Conservation (phyloP, 2,888 invertebrate species). For the Agrochola circellaris region DNA sequence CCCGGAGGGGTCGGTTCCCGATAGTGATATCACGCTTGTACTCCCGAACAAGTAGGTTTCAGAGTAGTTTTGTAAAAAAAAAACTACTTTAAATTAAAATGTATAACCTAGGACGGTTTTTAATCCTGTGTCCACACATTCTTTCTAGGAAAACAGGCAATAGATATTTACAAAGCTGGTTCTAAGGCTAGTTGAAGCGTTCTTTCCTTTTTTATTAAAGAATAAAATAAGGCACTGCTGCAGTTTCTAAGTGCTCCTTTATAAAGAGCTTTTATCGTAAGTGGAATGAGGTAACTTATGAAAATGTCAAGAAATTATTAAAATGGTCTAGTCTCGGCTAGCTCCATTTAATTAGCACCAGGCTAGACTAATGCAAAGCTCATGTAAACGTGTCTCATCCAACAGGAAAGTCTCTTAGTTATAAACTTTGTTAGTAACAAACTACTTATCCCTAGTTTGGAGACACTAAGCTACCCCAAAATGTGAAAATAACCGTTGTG, state of each 20-base stretch:
- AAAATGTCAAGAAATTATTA: neutral
- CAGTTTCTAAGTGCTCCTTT: neutral
- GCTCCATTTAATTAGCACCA: constrained; percentile 13
- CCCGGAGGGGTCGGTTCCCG: too few relatives aligned
- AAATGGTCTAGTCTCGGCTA: neutral
- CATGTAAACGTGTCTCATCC: constrained; percentile 16
- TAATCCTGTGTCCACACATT: neutral
- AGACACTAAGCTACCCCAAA: neutral
- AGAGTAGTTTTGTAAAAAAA: too few relatives aligned
- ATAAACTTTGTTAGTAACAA: constrained; percentile 1
- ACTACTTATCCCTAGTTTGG: neutral
- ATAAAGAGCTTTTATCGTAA: constrained; percentile 15
- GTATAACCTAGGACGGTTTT: too few relatives aligned
- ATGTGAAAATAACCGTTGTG: neutral
- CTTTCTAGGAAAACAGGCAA: neutral
- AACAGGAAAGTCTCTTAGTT: neutral
- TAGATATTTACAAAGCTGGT: neutral
- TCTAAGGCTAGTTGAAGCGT: neutral
- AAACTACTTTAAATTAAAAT: neutral
- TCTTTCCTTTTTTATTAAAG: constrained; percentile 6
- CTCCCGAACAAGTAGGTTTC: too few relatives aligned
- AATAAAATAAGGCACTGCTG: neutral
- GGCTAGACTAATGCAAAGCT: constrained; percentile 26
- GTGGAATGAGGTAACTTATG: neutral
- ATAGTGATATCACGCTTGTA: too few relatives aligned